Conservation (phyloP, 2,797 vertebrate species). For the Columba guinea region DNA sequence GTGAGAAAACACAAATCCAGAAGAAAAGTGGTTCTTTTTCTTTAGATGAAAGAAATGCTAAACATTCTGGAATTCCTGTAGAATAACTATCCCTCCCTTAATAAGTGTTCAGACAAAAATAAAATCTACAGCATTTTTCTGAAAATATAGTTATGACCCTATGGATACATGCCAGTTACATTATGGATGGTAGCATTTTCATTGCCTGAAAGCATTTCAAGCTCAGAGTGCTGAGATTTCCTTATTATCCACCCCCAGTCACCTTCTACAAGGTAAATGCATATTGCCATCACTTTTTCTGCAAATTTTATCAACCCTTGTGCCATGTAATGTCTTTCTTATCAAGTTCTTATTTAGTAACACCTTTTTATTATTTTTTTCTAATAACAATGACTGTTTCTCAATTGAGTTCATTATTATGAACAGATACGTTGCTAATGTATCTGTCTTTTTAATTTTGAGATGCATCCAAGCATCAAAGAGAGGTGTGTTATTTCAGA, state of each 20-base stretch:
- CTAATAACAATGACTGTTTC: neutral
- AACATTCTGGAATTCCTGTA: neutral
- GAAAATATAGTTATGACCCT: neutral
- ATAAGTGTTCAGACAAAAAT: neutral
- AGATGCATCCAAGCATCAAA: conserved; percentile 40
- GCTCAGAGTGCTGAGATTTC: neutral
- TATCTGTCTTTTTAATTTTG: conserved; percentile 48
- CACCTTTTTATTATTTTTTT: neutral
- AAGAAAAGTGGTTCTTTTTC: neutral
- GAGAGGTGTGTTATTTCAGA: conserved; percentile 42
- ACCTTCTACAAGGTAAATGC: conserved; percentile 1
- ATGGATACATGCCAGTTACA: neutral
- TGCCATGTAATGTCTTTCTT: neutral
- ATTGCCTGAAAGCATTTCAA: conserved; percentile 5
- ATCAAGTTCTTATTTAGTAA: neutral
- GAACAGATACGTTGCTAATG: conserved; percentile 13
- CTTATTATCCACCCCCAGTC: neutral
- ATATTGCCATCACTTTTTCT: neutral
- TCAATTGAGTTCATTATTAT: conserved; percentile 10
- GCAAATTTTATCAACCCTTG: neutral
- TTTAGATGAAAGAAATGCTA: neutral
- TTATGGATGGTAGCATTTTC: neutral
- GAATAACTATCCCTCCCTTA: neutral
- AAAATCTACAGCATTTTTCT: neutral
- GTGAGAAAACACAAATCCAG: neutral